Percentiles rank a stretch among this genome's conserved stretches.
Evolutionary conservation across 2,888 invertebrate genomes (phyloP).

Genomic region (Boloria euphrosyne): DNA sequence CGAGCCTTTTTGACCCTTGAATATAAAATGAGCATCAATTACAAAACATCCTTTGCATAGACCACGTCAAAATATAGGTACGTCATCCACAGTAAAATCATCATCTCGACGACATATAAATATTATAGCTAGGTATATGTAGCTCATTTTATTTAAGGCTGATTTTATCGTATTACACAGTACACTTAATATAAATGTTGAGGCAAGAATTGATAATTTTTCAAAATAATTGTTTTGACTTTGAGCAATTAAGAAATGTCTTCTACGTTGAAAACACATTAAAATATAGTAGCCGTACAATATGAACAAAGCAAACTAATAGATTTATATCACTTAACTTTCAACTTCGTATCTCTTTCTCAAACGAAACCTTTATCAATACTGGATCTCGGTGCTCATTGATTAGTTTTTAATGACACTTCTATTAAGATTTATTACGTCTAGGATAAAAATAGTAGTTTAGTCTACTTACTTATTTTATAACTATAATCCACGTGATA

Average conservation of each 20-base stretch:
- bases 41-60: constrained; percentile 32
- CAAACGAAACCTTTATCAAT: neutral
- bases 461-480: no score
- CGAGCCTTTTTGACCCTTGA: constrained; percentile 65
- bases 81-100: no score
- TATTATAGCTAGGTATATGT: no score
- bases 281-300: neutral
- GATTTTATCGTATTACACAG: no score
- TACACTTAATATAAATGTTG: no score
- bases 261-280: no score
- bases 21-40: constrained; percentile 52
- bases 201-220: no score
- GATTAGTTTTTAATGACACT: neutral
- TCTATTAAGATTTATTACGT: neutral
- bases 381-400: neutral
- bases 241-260: no score
- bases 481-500: no score
- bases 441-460: neutral
- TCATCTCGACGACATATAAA: no score
- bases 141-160: no score
- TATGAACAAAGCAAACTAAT: constrained; percentile 2
- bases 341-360: neutral
- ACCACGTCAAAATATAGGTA: constrained; percentile 23
- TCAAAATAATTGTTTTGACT: no score
- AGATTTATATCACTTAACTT: constrained; percentile 5